These are phyloP conservation scores for Crossaster papposus DNA, from an alignment of 53 echinoderm and acorn worm genomes.

Conservation along the genomic window DNA sequence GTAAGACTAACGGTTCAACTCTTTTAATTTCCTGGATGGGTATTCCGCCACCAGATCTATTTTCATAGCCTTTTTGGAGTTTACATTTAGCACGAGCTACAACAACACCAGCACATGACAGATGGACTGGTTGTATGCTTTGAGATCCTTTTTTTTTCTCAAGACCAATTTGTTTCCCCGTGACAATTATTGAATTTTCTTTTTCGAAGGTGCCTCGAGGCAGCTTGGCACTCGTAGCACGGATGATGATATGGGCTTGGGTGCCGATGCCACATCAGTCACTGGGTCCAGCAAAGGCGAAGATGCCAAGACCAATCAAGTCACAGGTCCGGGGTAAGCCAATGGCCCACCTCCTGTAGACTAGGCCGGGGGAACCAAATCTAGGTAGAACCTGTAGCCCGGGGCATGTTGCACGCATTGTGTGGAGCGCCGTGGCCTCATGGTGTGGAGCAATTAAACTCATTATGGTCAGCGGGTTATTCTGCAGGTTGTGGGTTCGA, in stretches of 20 bases:
- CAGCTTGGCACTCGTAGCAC: not conserved
- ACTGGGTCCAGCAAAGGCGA: slow-evolving; percentile 17
- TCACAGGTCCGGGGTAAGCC: slow-evolving; percentile 45
- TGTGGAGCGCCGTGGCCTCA: too few relatives aligned
- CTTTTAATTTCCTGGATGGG: slow-evolving; percentile 4
- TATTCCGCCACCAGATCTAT: slow-evolving; percentile 14
- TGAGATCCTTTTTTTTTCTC: not conserved
- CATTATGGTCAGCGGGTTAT: too few relatives aligned
- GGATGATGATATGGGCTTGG: slow-evolving; percentile 59
- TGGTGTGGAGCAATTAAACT: too few relatives aligned
- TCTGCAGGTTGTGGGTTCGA: too few relatives aligned
- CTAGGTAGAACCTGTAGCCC: too few relatives aligned
- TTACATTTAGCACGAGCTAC: slow-evolving; percentile 21
- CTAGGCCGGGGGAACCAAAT: not conserved
- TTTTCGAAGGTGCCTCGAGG: slow-evolving; percentile 5
- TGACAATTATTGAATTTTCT: slow-evolving; percentile 4
- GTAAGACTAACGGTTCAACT: not conserved
- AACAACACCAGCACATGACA: not conserved
- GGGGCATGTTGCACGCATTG: too few relatives aligned
- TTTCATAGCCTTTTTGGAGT: slow-evolving; percentile 45
- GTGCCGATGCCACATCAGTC: slow-evolving; percentile 52
- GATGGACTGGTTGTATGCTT: not conserved
- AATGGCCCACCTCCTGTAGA: not conserved
- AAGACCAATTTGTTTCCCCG: not conserved
- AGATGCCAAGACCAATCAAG: slow-evolving; percentile 29